Base-by-base conservation (phyloP, 1,140 invertebrate genomes). In the Anastrepha obliqua region DNA sequence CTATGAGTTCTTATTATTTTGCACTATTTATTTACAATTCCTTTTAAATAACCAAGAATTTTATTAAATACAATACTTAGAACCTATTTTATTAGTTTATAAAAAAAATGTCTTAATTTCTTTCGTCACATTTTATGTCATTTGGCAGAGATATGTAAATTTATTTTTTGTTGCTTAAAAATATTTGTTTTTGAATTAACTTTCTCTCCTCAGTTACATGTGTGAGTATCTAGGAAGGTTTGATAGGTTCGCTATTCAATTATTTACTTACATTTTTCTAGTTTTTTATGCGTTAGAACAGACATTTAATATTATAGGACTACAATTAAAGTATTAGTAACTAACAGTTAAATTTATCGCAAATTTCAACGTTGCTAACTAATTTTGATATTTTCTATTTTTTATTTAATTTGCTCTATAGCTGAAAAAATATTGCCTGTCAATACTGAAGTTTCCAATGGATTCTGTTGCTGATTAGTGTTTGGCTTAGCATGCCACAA, bases 81-180 rank as follows among this genome's bases (percentile, higher is more conserved):
- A 42, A 2, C 0, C 42, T 74, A 74, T 62, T 62, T 62, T 74
- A 17, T 74, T 3, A 74, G 17, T 44, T 15, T 44, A 74, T 42
- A 44, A 44, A 44, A 20, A 1, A 58, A 47, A 20, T n/a, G 5
- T 70, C 44, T 70, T 44, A 70, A 70, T 70, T 44, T 13, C n/a
- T 20, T 55, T 55, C 47, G n/a, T 2, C 55, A 29, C n/a, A 55
- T 55, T 81, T 55, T 58, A 20, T 9, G 9, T 55, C 55, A 51
- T 81, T 81, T 81, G 74, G 74, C 74, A 81, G 74, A 81, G 74
- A 81, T 81, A 81, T 81, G 74, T 81, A 51, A 81, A 81, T 81
- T 81, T 62, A 13, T 9, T 62, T 8, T 74, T 74, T 81, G 29
- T 17, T 74, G 47, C 15, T 74, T 67, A 67, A 67, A 74, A 74